Base-by-base conservation (phyloP, 2,888 invertebrate species). In the Volucella zonaria region DNA sequence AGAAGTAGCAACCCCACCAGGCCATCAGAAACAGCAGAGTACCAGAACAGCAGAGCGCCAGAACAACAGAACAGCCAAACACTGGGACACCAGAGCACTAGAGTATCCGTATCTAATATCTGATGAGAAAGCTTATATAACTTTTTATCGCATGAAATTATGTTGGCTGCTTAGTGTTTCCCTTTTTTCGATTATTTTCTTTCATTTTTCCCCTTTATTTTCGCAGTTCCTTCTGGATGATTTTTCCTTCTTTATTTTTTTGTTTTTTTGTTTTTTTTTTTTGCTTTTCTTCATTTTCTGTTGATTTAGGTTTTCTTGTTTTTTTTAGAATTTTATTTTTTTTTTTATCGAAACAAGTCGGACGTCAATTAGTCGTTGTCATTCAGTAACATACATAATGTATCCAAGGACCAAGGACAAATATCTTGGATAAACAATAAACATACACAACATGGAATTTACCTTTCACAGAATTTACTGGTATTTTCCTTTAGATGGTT, bases 51-150 rank as follows among this genome's bases (percentile, higher is more conserved):
- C 52, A 59, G 52, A 68, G 40, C 66, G 62, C 73, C 62, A 77
- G 85, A 85, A 73, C 31, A 31, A 6, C 31, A 31, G 31, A 31
- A 31, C 31, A 31, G 31, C 31, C 31, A 49, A 73, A 51, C 61
- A 56, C 47, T 47, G 58, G 45, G 31, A 31, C 10, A 38, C n/a
- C 40, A 43, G 42, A 43, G 64, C 75, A 68, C 62, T 47, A 59
- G 52, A 68, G 31, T 31, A 31, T 31, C 31, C 31, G 31, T 31
- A 31, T 31, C 31, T 31, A 31, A 31, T 31, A 31, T 31, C 31
- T 31, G 4, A 31, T 31, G 31, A 73, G 85, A 85, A 81, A 73
- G 81, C 85, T 85, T 85, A 85, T 85, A 85, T 85, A 85, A 85
- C 85, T 64, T 85, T 82, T 81, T 77, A 71, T 64, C 71, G 62